A percentile compares a stretch with the other conserved stretches of the same genome.
phyloP scores from a whole-genome alignment of 2,888 invertebrate genomes.

The Acholoe squamosa region DNA sequence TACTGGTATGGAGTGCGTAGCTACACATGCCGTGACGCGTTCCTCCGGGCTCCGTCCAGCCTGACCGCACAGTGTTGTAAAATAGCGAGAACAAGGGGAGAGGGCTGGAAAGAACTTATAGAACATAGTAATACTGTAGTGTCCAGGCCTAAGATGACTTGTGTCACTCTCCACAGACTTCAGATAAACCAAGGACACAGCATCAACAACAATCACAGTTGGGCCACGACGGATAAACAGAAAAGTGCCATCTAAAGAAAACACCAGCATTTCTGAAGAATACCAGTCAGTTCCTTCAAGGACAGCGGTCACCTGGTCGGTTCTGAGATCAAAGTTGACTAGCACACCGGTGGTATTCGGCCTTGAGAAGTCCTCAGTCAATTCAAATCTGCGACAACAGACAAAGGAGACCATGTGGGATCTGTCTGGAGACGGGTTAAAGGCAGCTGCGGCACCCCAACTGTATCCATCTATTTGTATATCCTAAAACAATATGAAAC shows the following conservation, averaged over 20 bases:
- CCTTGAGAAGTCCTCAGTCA: not conserved
- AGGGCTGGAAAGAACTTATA: not conserved
- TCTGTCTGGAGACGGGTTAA: not conserved
- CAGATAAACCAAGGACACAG: not conserved
- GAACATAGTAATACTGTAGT: not conserved
- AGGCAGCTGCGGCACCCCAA: not conserved
- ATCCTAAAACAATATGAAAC: not conserved
- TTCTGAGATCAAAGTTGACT: not conserved
- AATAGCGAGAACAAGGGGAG: not conserved
- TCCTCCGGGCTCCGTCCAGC: not conserved
- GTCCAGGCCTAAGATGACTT: not conserved
- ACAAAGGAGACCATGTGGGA: not conserved
- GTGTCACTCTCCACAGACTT: slow-evolving; percentile 1
- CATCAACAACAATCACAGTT: not conserved
- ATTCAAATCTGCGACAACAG: slow-evolving; percentile 12
- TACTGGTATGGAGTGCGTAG: not conserved
- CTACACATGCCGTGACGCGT: not conserved
- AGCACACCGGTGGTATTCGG: not conserved
- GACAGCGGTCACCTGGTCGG: not conserved
- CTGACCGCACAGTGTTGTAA: not conserved
- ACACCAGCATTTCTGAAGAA: not conserved
- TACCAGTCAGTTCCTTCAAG: not conserved
- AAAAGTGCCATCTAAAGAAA: not conserved
- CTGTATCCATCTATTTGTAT: not conserved
- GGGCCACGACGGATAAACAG: not conserved